These are phyloP conservation scores for Polydrusus pterygomalis DNA, from an alignment of 2,888 invertebrate species.

Conservation along the genomic window DNA sequence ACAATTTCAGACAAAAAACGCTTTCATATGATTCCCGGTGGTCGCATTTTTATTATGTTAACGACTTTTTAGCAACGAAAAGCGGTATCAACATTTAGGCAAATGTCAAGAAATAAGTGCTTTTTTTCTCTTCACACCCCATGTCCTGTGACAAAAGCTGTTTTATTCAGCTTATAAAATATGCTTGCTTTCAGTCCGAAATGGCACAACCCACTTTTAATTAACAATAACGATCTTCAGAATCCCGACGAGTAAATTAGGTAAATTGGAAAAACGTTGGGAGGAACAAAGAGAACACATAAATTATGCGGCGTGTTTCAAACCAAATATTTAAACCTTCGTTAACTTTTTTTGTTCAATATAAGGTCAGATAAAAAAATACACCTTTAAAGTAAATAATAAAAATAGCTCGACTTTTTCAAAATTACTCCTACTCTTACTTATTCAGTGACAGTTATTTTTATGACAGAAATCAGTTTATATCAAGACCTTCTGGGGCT, in stretches of 20 bases:
- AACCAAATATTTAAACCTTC: background rate
- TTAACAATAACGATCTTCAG: conserved; percentile 7
- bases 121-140: background rate
- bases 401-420: too few species aligned
- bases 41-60: conserved; percentile 27
- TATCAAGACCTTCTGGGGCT: too few species aligned
- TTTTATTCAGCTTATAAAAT: conserved; percentile 8
- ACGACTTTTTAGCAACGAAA: conserved; percentile 16
- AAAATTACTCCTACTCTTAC: too few species aligned
- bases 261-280: background rate
- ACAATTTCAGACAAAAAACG: background rate
- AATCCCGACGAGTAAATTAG: conserved; percentile 13
- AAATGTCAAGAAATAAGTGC: conserved; percentile 1
- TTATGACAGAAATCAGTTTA: too few species aligned
- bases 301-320: too few species aligned
- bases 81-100: conserved; percentile 8
- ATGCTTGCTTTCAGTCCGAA: conserved; percentile 9
- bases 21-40: conserved; percentile 18
- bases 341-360: background rate
- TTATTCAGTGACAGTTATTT: too few species aligned
- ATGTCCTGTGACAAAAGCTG: conserved; percentile 11
- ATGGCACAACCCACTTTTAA: conserved; percentile 1
- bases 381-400: too few species aligned
- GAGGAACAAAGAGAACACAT: too few species aligned
- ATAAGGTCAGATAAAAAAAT: too few species aligned